Base-by-base conservation (phyloP, 2,888 invertebrate species). In the Eustalomyia histrio region DNA sequence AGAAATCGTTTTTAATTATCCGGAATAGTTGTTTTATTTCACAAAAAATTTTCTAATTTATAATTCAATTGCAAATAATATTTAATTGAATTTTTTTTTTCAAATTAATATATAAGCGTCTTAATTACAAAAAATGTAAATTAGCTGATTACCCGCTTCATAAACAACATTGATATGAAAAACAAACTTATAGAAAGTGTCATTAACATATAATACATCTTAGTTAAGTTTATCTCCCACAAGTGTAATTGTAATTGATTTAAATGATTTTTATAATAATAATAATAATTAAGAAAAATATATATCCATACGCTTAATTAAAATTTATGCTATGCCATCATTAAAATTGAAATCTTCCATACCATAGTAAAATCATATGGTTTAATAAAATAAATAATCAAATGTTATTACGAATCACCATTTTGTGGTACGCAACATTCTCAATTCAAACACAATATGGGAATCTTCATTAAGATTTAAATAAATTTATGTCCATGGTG, bases 281-380 rank as follows among this genome's bases (percentile, higher is more conserved):
- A 47, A 47, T n/a, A n/a, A n/a, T n/a, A n/a, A n/a, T n/a, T n/a
- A n/a, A n/a, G n/a, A n/a, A n/a, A n/a, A n/a, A n/a, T n/a, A n/a
- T n/a, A n/a, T 47, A 47, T 60, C 10, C 9, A 17, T 57, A 3
- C 0, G 65, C 43, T 81, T 78, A 78, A 81, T 78, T 74, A 74
- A 78, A 60, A 78, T 78, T 67, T 78, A 81, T 78, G 65, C 29
- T 60, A 60, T 18, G 17, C 52, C 18, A 52, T 43, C 43, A 47
- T 35, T 58, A 65, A 58, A 58, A 57, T 58, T 58, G 3, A 50
- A 58, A 64, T 52, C 39, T 53, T 57, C 21, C 12, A 52, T 55
- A 24, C 50, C 1, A 29, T 29, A 63, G 18, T 16, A 72, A 35
- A 71, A 53, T 64, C 24, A 24, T 8, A 63, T 24, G 47, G n/a